Conservation (phyloP, 2,888 invertebrate species). For the Pyralis farinalis region DNA sequence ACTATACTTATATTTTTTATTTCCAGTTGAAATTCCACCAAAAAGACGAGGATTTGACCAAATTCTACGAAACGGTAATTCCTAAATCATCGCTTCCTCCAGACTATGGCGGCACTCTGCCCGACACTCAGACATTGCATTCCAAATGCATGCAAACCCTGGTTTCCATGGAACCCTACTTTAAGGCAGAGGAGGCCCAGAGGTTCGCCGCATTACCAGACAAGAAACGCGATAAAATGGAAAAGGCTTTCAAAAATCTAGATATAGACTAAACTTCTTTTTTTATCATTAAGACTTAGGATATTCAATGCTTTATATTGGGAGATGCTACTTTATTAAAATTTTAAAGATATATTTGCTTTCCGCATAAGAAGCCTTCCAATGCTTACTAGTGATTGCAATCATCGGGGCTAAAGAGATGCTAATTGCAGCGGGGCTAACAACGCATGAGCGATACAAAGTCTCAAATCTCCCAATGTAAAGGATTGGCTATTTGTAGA, state of each 20-base stretch:
- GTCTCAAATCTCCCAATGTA: too few species aligned
- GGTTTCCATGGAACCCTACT: constrained; percentile 52
- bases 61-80: constrained; percentile 77
- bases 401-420: too few species aligned
- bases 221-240: constrained; percentile 74
- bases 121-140: constrained; percentile 66
- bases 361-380: too few species aligned
- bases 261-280: constrained; percentile 82
- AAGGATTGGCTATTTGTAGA: too few species aligned
- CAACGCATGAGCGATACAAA: too few species aligned
- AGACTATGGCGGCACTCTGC: constrained; percentile 82
- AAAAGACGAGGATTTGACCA: constrained; percentile 74
- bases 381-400: too few species aligned
- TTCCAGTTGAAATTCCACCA: constrained; percentile 83
- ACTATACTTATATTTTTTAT: constrained; percentile 9
- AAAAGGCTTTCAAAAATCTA: constrained; percentile 86
- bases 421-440: too few species aligned
- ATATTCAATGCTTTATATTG: too few species aligned
- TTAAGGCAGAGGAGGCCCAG: constrained; percentile 65
- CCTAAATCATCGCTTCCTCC: constrained; percentile 80
- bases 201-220: constrained; percentile 57
- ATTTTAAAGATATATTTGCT: too few species aligned
- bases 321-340: too few species aligned
- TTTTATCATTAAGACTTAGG: not conserved
- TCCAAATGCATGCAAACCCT: constrained; percentile 62